Evolutionary conservation across 2,888 invertebrate species (phyloP).

Genomic region (Marasmarcha lunaedactyla): DNA sequence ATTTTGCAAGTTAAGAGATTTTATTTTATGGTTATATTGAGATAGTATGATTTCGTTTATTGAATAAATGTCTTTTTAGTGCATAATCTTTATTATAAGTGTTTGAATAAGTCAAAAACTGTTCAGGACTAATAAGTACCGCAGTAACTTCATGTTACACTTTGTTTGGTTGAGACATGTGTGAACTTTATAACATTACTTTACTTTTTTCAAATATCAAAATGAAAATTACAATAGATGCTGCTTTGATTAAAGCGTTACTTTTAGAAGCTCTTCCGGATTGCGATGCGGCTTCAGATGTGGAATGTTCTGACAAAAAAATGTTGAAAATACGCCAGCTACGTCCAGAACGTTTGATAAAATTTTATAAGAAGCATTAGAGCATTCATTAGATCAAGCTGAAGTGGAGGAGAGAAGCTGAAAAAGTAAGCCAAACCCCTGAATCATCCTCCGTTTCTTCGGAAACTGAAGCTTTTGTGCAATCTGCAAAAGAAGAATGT

Average conservation of each 20-base stretch:
- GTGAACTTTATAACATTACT: neutral
- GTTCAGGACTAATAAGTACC: too few relatives aligned
- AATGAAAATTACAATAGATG: slow-evolving; percentile 10
- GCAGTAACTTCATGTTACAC: slow-evolving; percentile 7
- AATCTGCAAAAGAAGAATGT: too few relatives aligned
- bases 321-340: slow-evolving; percentile 16
- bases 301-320: slow-evolving; percentile 16
- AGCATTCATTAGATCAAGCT: slow-evolving; percentile 5
- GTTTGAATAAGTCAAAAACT: too few relatives aligned
- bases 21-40: slow-evolving; percentile 10
- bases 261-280: slow-evolving; percentile 18
- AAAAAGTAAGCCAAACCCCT: slow-evolving; percentile 17
- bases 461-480: too few relatives aligned
- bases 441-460: slow-evolving; percentile 14
- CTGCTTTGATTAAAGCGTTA: slow-evolving; percentile 17
- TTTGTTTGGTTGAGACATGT: slow-evolving; percentile 7
- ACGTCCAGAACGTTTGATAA: slow-evolving; percentile 17
- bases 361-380: slow-evolving; percentile 16
- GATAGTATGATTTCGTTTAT: slow-evolving; percentile 9
- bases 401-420: slow-evolving; percentile 13
- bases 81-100: too few relatives aligned
- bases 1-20: slow-evolving; percentile 11
- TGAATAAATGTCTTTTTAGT: too few relatives aligned
- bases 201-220: neutral
- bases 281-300: slow-evolving; percentile 17